Base-by-base conservation (phyloP, 2,888 invertebrate genomes). In the Sarcophaga rosellei region DNA sequence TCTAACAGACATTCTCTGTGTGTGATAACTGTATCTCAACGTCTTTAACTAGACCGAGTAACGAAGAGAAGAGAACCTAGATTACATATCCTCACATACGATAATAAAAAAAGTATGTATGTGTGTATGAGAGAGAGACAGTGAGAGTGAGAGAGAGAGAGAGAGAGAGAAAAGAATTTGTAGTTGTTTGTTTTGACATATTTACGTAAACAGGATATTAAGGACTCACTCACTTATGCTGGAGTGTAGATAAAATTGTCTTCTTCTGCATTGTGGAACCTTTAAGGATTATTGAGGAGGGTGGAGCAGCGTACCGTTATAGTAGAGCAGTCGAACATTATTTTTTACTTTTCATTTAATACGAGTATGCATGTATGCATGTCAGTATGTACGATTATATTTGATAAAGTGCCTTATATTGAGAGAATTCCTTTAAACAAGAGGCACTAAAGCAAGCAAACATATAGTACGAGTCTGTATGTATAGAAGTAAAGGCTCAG, bases 201-300 rank as follows among this genome's bases (percentile, higher is more conserved):
- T 85, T 74, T 74, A 69, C 69, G 74, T 65, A 81, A 83, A 77
- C 80, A 78, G 74, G 74, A 86, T 83, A 81, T 81, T 81, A 77
- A 84, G 81, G 65, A 74, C 74, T 84, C 74, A 69, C 69, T 78
- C 59, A 69, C 69, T 79, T 47, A 59, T 84, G 68, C 53, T 74
- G 11, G n/a, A 84, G 74, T 53, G 53, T 45, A 65, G 78, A 74
- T 65, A 79, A 63, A 25, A 75, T 59, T 63, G 65, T 20, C 47
- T 10, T 63, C n/a, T 69, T 65, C 53, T 53, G 53, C 53, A 53
- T 12, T 53, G 15, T 4, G 17, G 17, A 15, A 53, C 53, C 15
- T 15, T 53, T 15, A 53, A 53, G 53, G 53, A 53, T 53, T 53
- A 75, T 75, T 3, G 21, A 65, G 47, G 6, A 57, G 12, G 23